Conservation (phyloP, 2,113 vertebrate species). For the Reinhardtius hippoglossoides region DNA sequence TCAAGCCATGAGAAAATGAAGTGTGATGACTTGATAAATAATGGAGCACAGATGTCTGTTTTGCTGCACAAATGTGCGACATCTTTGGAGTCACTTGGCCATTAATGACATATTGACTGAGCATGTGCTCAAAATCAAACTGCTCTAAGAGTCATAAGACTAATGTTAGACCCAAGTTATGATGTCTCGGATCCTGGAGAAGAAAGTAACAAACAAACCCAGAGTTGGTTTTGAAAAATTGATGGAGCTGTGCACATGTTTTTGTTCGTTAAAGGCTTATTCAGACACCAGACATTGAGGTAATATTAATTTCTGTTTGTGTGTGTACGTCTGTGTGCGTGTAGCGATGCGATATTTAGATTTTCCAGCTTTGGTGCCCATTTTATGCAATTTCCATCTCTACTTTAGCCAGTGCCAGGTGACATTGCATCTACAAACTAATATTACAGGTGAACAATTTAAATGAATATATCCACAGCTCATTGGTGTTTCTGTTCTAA, state of each 20-base stretch:
- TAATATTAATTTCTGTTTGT: neutral
- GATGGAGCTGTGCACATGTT: too few relatives aligned
- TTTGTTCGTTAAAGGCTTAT: neutral
- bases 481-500: neutral
- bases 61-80: neutral
- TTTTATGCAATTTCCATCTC: too few relatives aligned
- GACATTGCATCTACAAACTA: neutral
- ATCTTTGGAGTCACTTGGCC: neutral
- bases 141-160: neutral
- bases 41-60: neutral
- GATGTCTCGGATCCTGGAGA: neutral
- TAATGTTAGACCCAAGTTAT: neutral
- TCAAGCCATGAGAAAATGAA: neutral
- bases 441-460: neutral
- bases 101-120: neutral
- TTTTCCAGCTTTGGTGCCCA: too few relatives aligned
- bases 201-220: too few relatives aligned
- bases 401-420: too few relatives aligned
- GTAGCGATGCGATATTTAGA: too few relatives aligned
- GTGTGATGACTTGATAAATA: neutral
- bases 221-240: too few relatives aligned
- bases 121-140: neutral
- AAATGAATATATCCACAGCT: neutral
- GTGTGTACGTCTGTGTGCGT: neutral
- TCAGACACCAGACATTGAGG: neutral